Base-by-base conservation (phyloP, 2,888 invertebrate genomes). In the Malacosoma neustria region DNA sequence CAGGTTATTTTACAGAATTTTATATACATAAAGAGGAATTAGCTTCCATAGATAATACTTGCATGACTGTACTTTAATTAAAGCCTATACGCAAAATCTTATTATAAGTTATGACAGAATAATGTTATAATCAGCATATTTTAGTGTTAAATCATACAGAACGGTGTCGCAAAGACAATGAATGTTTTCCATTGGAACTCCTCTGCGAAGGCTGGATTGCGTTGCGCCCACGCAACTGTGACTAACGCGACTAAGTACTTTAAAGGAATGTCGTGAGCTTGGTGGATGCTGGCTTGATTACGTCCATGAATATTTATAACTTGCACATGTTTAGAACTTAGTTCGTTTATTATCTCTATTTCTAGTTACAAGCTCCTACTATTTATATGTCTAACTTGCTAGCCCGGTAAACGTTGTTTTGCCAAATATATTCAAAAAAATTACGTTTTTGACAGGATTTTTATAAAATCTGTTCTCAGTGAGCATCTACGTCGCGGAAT, bases 101-200 rank as follows among this genome's bases (percentile, higher is more conserved):
- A 32, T 36, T 40, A 45, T 42, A 37, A 46, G 38, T 42, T 33
- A 45, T 40, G 39, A 41, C 36, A 37, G 42, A 43, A 52, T 50
- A 50, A 45, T 48, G 48, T 47, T 49, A 48, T 41, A 43, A 48
- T 9, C 22, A 22, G 22, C 48, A 47, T 46, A 46, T 41, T 49
- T 46, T 34, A 34, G 34, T 39, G 45, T n/a, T 37, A 46, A 47
- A 42, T 49, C 49, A 46, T 49, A 46, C 45, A 43, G 40, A 29
- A 42, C 41, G 30, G 37, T 37, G 37, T 38, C 38, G 34, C 38
- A 34, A 38, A 32, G 31, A 39, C 34, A 39, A 36, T 39, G 31
- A 30, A 29, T 31, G 35, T 35, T 39, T 38, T 39, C 39, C 35
- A 36, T 36, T 36, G 6, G 29, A 29, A 32, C 13, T 32, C 32